phyloP scores from a whole-genome alignment of 2,113 vertebrate genomes.

The Callithrix jacchus region DNA sequence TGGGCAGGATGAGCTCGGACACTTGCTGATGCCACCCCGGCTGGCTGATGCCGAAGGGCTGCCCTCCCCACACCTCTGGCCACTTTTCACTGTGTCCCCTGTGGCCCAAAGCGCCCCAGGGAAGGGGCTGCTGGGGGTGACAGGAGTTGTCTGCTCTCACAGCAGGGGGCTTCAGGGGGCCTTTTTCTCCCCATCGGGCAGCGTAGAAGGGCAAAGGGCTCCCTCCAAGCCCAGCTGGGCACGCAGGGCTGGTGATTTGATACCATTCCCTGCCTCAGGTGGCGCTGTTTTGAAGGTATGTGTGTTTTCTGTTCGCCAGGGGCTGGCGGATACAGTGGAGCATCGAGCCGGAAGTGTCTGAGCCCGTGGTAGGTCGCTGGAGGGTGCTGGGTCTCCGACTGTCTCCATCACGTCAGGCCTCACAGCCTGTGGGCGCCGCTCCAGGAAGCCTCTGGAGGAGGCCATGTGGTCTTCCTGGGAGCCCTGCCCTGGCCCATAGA shows the following conservation, averaged over 20 bases:
- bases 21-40: rapidly evolving
- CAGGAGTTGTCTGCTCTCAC: rapidly evolving
- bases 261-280: rapidly evolving
- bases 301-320: slow-evolving; percentile 80
- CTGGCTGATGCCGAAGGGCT: rapidly evolving
- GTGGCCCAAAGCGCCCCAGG: neutral
- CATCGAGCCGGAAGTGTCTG: slow-evolving; percentile 97
- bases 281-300: rapidly evolving
- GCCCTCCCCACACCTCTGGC: neutral
- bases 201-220: too few relatives aligned
- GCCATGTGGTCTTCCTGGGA: rapidly evolving
- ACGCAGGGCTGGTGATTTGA: rapidly evolving
- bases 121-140: rapidly evolving
- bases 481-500: neutral
- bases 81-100: rapidly evolving
- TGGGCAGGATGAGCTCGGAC: rapidly evolving
- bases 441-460: neutral
- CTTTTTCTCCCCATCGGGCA: neutral
- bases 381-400: rapidly evolving
- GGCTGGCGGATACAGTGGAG: slow-evolving; percentile 99
- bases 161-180: rapidly evolving
- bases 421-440: rapidly evolving
- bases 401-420: rapidly evolving
- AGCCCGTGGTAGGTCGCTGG: slow-evolving; percentile 89
- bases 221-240: rapidly evolving